Conservation (phyloP, 1,140 invertebrate species). For the Archegozetes longisetosus region DNA sequence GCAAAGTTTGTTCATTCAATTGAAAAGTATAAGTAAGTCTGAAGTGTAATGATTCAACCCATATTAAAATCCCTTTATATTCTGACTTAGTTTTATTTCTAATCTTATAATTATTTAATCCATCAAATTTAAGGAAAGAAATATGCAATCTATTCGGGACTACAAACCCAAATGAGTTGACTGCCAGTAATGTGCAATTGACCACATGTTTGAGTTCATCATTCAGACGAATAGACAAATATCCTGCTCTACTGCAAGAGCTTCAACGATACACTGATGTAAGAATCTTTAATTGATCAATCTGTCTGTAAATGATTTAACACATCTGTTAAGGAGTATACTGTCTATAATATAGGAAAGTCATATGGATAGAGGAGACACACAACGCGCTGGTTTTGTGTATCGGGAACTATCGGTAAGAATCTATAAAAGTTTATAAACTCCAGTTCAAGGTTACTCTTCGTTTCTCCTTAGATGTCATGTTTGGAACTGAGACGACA, state of each 20-base stretch:
- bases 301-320: constrained; percentile 11
- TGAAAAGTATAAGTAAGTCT: constrained; percentile 66
- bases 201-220: constrained; percentile 85
- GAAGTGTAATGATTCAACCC: no score
- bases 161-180: constrained; percentile 18
- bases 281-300: constrained; percentile 20
- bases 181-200: constrained; percentile 67
- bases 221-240: constrained; percentile 85
- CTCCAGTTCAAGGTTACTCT: constrained; percentile 11
- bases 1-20: constrained; percentile 78
- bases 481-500: constrained; percentile 73
- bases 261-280: constrained; percentile 73
- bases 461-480: constrained; percentile 41
- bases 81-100: no score
- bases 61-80: no score
- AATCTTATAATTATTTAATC: constrained; percentile 11
- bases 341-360: constrained; percentile 42
- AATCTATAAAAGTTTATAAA: background rate
- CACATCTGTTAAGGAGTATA: constrained; percentile 10
- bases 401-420: constrained; percentile 86
- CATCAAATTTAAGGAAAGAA: background rate
- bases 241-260: constrained; percentile 69
- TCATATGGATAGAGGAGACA: constrained; percentile 87
- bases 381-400: constrained; percentile 76
- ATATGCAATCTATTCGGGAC: background rate